Conservation (phyloP, 1,140 invertebrate genomes). For the Battus philenor region DNA sequence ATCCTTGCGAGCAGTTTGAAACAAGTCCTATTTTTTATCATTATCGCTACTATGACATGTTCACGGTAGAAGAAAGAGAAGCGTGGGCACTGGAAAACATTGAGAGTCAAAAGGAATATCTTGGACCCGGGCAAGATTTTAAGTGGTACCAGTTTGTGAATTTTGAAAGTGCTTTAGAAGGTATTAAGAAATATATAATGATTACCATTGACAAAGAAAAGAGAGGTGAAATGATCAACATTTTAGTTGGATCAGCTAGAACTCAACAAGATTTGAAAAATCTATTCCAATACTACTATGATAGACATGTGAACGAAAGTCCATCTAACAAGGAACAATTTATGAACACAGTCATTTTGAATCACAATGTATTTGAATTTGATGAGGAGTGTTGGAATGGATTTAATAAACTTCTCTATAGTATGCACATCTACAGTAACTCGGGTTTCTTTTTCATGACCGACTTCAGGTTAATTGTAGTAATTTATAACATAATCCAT, state of each 20-base stretch:
- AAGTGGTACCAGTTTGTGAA: constrained; percentile 46
- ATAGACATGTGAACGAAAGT: constrained; percentile 44
- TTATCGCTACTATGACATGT: constrained; percentile 31
- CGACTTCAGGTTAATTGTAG: constrained; percentile 25
- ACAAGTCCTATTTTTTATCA: constrained; percentile 35
- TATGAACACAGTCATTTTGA: constrained; percentile 27
- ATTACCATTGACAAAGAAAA: constrained; percentile 22
- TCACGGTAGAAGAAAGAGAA: constrained; percentile 38
- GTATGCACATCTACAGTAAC: constrained; percentile 33
- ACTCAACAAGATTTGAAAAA: constrained; percentile 33
- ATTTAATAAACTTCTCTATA: constrained; percentile 44
- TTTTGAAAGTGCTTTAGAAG: constrained; percentile 36
- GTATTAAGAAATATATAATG: constrained; percentile 37
- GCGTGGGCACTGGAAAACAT: constrained; percentile 44
- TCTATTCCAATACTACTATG: constrained; percentile 42
- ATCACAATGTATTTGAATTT: constrained; percentile 41
- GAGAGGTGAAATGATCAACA: constrained; percentile 28
- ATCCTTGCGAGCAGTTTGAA: constrained; percentile 41
- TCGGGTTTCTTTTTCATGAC: constrained; percentile 17
- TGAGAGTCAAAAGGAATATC: constrained; percentile 27
- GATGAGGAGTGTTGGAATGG: constrained; percentile 36
- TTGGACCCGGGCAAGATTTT: constrained; percentile 34
- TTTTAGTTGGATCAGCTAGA: constrained; percentile 37
- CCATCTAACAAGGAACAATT: constrained; percentile 37
- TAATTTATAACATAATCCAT: constrained; percentile 39